A percentile compares a stretch with the other conserved stretches of the same genome.
Conservation (phyloP, 1,140 invertebrate species). For the Brachystomella parvula region DNA sequence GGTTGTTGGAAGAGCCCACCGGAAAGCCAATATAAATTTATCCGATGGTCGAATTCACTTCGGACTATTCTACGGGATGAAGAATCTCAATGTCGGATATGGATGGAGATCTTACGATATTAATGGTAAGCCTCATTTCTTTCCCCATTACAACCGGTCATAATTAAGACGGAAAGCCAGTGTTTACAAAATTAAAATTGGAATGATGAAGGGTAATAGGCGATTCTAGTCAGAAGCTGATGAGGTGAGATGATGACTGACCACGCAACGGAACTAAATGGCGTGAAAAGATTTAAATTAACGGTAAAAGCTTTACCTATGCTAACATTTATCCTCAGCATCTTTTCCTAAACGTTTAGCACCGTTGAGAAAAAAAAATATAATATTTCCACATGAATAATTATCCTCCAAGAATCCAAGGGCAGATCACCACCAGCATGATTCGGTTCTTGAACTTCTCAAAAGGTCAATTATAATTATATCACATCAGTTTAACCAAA, state of each 20-base stretch:
- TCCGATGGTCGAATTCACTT: constrained; percentile 71
- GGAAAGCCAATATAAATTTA: constrained; percentile 54
- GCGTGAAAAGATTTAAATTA: not conserved
- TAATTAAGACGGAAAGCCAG: too few species aligned
- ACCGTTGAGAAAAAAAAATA: too few species aligned
- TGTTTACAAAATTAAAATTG: not conserved
- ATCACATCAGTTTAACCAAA: too few species aligned
- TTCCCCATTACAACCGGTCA: too few species aligned
- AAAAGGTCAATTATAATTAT: too few species aligned
- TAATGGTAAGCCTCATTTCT: constrained; percentile 49
- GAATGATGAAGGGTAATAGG: not conserved
- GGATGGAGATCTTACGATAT: constrained; percentile 66
- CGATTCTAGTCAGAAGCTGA: not conserved
- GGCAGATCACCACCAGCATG: too few species aligned
- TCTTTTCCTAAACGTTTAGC: too few species aligned
- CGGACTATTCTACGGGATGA: constrained; percentile 73
- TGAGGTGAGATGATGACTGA: not conserved
- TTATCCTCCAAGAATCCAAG: too few species aligned
- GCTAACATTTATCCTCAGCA: too few species aligned
- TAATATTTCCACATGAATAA: too few species aligned
- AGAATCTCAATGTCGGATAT: constrained; percentile 71
- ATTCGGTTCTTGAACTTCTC: too few species aligned
- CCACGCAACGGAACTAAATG: not conserved
- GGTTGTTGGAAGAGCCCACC: constrained; percentile 66
- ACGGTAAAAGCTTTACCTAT: too few species aligned